A percentile compares a stretch with the other conserved stretches of the same genome.
Conservation (phyloP, 1,140 invertebrate genomes). For the Drosophila kepulauana region DNA sequence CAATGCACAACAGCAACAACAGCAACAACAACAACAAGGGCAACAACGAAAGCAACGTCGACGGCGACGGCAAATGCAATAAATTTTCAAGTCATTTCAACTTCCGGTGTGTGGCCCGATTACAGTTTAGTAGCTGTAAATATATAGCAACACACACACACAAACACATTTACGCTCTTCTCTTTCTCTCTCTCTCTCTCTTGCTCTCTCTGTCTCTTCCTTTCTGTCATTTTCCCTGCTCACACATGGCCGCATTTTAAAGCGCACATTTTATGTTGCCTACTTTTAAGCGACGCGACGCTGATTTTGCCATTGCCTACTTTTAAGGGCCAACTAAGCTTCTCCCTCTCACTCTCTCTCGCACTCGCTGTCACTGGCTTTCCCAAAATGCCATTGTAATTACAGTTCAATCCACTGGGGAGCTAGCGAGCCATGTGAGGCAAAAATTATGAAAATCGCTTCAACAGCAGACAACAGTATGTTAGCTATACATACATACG, state of each 20-base stretch:
- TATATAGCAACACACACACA: slow-evolving; percentile 62
- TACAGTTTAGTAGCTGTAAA: slow-evolving; percentile 83
- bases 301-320: slow-evolving; percentile 7
- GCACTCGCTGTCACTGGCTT: not conserved
- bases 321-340: slow-evolving; percentile 21
- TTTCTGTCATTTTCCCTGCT: not conserved
- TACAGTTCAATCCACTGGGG: slow-evolving; percentile 69
- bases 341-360: not conserved
- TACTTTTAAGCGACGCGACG: slow-evolving; percentile 16
- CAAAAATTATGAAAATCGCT: slow-evolving; percentile 44
- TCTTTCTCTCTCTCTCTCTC: not conserved
- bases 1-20: slow-evolving; percentile 62
- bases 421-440: slow-evolving; percentile 23
- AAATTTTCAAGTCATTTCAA: slow-evolving; percentile 84
- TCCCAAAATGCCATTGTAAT: slow-evolving; percentile 56
- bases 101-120: slow-evolving; percentile 81
- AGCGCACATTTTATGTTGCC: slow-evolving; percentile 30
- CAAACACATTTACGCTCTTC: slow-evolving; percentile 2
- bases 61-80: slow-evolving; percentile 74
- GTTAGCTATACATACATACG: too few species aligned
- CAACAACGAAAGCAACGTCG: slow-evolving; percentile 31
- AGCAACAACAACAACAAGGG: slow-evolving; percentile 42
- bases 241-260: slow-evolving; percentile 16
- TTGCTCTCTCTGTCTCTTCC: not conserved
- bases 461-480: slow-evolving; percentile 39